Evolutionary conservation across 1,140 invertebrate species (phyloP).

Genomic region (Magallana angulata): DNA sequence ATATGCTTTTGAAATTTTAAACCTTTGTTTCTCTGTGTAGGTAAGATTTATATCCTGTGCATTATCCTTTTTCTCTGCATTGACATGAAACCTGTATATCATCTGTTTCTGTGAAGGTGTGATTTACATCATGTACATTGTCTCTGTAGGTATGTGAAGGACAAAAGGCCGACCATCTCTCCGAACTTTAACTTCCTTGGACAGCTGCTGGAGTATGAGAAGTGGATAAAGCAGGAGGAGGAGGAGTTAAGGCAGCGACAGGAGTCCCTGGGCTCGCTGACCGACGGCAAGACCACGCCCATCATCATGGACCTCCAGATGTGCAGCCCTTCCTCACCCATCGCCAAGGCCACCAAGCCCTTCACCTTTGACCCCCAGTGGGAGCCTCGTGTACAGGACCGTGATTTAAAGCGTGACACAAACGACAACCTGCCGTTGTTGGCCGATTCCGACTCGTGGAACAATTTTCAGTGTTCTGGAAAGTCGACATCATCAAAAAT

Average conservation of each 20-base stretch:
- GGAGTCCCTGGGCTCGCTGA: constrained; percentile 32
- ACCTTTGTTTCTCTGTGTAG: too few species aligned
- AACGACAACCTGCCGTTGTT: constrained; percentile 50
- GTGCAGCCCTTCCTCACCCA: constrained; percentile 69
- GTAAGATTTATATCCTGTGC: too few species aligned
- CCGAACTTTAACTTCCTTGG: constrained; percentile 88
- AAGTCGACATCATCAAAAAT: not conserved
- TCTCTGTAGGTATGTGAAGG: constrained; percentile 86
- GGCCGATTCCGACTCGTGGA: constrained; percentile 48
- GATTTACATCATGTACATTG: not conserved
- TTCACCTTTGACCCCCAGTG: constrained; percentile 51
- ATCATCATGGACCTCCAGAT: constrained; percentile 69
- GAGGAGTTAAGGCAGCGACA: constrained; percentile 48
- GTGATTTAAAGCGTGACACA: constrained; percentile 27
- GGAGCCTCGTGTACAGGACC: constrained; percentile 6
- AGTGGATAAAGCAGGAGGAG: constrained; percentile 68
- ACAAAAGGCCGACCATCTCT: constrained; percentile 93
- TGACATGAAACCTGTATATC: not conserved
- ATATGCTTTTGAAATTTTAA: too few species aligned
- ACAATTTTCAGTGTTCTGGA: constrained; percentile 25
- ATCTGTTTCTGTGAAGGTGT: not conserved
- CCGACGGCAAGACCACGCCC: constrained; percentile 45
- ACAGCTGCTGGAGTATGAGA: constrained; percentile 83
- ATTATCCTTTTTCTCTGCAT: not conserved
- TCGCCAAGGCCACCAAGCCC: constrained; percentile 58